Evolutionary conservation across 1,140 invertebrate species (phyloP), one percentile per base, ranked within the genome.

Genomic region (Drosophila varians): DNA sequence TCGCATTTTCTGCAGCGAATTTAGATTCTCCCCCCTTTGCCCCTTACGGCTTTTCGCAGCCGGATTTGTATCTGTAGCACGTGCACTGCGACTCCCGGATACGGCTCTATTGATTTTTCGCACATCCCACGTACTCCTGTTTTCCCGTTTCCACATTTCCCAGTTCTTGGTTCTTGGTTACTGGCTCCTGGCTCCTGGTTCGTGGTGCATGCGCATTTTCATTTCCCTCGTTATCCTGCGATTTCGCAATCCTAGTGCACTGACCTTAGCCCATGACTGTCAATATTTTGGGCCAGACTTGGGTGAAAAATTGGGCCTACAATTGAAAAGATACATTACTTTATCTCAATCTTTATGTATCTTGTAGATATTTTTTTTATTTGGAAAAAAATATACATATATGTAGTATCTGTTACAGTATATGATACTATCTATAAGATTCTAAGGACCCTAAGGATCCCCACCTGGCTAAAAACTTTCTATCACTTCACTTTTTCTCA

Each of bases 91-190:
- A 38, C 36, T 38, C 36, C 28, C 26, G 55, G 56, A 57, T 65
- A 60, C 47, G 66, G 58, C 55, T 77, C 73, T 86, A 86, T 86
- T 87, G 80, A 86, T 86, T 86, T 86, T 84, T 87, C 80, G 43
- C 82, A 79, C 48, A 54, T 61, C 62, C 79, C 70, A 51, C 45
- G 45, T 61, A 54, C 54, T 54, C 58, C 58, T 55, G n/a, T 46
- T 60, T 46, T 62, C 11, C 38, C 28, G 21, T 19, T 36, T 61
- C 47, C 49, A 25, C 52, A 16, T 47, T 55, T 38, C 31, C 60
- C 60, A 19, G 16, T 61, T 66, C 47, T 47, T 25, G 47, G 18
- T 43, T 36, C 47, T 28, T 8, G 12, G 28, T n/a, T n/a, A n/a
- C n/a, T n/a, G n/a, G n/a, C n/a, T 31, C 28, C 28, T 7, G 9